Percentiles rank a stretch among this genome's conserved stretches.
Evolutionary conservation across 1,140 invertebrate species (phyloP).

Genomic region (Medauroidea extradentata): DNA sequence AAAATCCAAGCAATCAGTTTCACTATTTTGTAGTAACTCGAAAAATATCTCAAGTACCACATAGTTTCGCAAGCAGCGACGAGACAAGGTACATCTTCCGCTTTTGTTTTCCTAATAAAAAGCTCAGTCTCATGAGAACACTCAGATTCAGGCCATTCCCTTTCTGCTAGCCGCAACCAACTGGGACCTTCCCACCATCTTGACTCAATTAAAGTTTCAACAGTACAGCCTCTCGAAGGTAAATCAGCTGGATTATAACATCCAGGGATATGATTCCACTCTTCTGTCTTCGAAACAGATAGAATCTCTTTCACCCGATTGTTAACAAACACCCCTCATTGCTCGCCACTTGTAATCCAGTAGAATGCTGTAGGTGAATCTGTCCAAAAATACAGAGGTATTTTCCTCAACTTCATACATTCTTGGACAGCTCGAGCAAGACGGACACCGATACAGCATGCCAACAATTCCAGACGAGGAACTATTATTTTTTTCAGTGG

Average conservation of each 20-base stretch:
- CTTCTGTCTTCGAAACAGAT: background rate
- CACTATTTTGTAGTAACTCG: slow-evolving; percentile 27
- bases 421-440: slow-evolving; percentile 21
- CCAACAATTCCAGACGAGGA: slow-evolving; percentile 37
- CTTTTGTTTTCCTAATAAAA: background rate
- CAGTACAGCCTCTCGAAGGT: slow-evolving; percentile 37
- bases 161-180: slow-evolving; percentile 26
- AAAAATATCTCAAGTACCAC: slow-evolving; percentile 17
- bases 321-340: slow-evolving; percentile 21
- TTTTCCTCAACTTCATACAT: slow-evolving; percentile 16
- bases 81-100: background rate
- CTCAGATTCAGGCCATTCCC: slow-evolving; percentile 28
- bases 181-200: slow-evolving; percentile 41
- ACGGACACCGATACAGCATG: slow-evolving; percentile 32
- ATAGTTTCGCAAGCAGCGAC: background rate
- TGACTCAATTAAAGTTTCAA: slow-evolving; percentile 29
- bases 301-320: slow-evolving; percentile 25
- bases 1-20: slow-evolving; percentile 27
- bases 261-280: slow-evolving; percentile 40
- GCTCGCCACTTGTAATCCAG: slow-evolving; percentile 28
- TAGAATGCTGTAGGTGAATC: slow-evolving; percentile 34
- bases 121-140: slow-evolving; percentile 20
- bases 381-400: slow-evolving; percentile 27
- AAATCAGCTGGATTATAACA: slow-evolving; percentile 42
- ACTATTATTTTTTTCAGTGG: slow-evolving; percentile 33